A percentile compares a stretch with the other conserved stretches of the same genome.
Conservation (phyloP, 1,140 invertebrate genomes). For the Cotesia vestalis region DNA sequence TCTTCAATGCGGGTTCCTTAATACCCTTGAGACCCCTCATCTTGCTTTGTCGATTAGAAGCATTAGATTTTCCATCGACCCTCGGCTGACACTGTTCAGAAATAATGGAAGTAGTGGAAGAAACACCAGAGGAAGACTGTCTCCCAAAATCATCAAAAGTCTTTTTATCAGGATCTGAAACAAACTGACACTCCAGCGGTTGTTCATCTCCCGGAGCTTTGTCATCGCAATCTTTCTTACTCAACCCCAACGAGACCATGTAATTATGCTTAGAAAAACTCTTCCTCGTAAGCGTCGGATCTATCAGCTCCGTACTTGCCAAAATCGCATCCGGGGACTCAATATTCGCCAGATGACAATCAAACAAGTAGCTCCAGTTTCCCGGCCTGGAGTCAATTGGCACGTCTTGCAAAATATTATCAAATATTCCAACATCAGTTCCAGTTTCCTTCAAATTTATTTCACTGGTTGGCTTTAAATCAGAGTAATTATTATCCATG, state of each 20-base stretch:
- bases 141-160: not conserved
- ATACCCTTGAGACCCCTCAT: not conserved
- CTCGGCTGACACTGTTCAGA: not conserved
- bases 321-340: constrained; percentile 13
- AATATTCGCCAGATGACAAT: constrained; percentile 29
- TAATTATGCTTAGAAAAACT: constrained; percentile 6
- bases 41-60: not conserved
- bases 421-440: constrained; percentile 31
- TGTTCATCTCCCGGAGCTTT: no score
- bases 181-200: no score
- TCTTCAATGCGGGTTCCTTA: constrained; percentile 13
- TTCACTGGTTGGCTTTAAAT: not conserved
- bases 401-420: constrained; percentile 43
- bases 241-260: constrained; percentile 9
- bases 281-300: not conserved
- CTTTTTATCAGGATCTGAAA: not conserved
- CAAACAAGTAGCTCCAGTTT: constrained; percentile 38
- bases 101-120: constrained; percentile 27
- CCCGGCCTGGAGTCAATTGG: constrained; percentile 36
- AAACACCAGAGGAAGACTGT: constrained; percentile 21
- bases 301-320: not conserved
- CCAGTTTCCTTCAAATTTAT: constrained; percentile 3
- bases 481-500: constrained; percentile 1
- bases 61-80: not conserved
- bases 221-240: not conserved